Conservation (phyloP, 2,113 vertebrate species). For the Perca schrenkii region DNA sequence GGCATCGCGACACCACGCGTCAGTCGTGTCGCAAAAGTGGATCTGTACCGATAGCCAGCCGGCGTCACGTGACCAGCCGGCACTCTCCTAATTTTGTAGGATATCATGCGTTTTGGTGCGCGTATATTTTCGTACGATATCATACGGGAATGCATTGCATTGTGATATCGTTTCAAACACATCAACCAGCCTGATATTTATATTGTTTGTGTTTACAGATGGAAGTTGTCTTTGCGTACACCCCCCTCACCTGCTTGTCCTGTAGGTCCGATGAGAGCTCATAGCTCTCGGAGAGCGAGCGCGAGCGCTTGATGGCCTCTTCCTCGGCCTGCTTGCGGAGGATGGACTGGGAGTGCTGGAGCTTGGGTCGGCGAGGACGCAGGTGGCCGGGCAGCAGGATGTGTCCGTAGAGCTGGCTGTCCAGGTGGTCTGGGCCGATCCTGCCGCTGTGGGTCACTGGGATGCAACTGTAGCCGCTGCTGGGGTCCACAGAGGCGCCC, state of each 20-base stretch:
- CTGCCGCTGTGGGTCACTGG: constrained; percentile 87
- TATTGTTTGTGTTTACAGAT: neutral
- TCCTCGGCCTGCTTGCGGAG: constrained; percentile 97
- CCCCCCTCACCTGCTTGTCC: constrained; percentile 95
- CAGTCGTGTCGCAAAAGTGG: too few species aligned
- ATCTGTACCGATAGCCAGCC: too few species aligned
- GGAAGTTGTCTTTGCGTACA: constrained; percentile 44
- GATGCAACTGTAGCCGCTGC: constrained; percentile 85
- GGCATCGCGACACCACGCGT: too few species aligned
- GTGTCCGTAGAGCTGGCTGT: constrained; percentile 88
- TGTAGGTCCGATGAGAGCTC: constrained; percentile 98
- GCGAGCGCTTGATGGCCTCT: constrained; percentile 96
- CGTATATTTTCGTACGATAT: too few species aligned
- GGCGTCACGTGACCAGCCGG: too few species aligned
- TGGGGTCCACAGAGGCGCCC: constrained; percentile 89
- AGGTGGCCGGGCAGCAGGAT: constrained; percentile 86
- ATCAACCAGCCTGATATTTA: neutral
- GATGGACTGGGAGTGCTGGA: constrained; percentile 96
- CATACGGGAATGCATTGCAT: too few species aligned
- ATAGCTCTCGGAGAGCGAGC: constrained; percentile 98
- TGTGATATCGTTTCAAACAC: neutral
- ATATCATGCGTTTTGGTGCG: too few species aligned
- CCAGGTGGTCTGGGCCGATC: constrained; percentile 86
- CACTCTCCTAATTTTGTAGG: too few species aligned
- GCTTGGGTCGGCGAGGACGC: constrained; percentile 90